phyloP scores from a whole-genome alignment of 2,113 vertebrate genomes.

The Lethenteron reissneri region DNA sequence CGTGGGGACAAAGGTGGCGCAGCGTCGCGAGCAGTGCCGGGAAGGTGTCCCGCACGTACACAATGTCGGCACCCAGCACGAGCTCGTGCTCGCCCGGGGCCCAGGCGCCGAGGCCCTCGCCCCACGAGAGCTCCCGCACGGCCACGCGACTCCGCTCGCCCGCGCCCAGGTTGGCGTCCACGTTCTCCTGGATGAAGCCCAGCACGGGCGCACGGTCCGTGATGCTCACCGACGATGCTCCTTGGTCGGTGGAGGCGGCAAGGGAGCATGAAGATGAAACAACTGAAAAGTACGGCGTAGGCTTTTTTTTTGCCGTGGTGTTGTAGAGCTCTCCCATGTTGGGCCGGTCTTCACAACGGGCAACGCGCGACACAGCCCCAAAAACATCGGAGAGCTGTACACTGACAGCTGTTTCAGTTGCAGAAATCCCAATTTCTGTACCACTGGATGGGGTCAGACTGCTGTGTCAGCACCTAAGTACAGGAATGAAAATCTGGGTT shows the following conservation, averaged over 20 bases:
- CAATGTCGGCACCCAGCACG: constrained; percentile 64
- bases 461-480: no score
- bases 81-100: constrained; percentile 41
- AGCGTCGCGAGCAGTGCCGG: constrained; percentile 44
- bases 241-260: background rate
- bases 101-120: constrained; percentile 35
- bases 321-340: no score
- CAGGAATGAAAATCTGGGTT: no score
- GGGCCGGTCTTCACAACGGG: no score
- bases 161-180: constrained; percentile 45
- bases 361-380: no score
- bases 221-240: constrained; percentile 64
- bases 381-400: no score
- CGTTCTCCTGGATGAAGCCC: constrained; percentile 49
- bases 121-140: constrained; percentile 69
- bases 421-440: no score
- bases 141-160: constrained; percentile 21
- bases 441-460: no score
- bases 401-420: no score
- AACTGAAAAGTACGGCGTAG: background rate
- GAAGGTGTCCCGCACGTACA: constrained; percentile 85
- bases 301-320: background rate
- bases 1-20: constrained; percentile 39
- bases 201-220: constrained; percentile 54
- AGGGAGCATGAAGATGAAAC: background rate